Evolutionary conservation across 2,888 invertebrate genomes (phyloP).

Genomic region (Leistus spinibarbis): DNA sequence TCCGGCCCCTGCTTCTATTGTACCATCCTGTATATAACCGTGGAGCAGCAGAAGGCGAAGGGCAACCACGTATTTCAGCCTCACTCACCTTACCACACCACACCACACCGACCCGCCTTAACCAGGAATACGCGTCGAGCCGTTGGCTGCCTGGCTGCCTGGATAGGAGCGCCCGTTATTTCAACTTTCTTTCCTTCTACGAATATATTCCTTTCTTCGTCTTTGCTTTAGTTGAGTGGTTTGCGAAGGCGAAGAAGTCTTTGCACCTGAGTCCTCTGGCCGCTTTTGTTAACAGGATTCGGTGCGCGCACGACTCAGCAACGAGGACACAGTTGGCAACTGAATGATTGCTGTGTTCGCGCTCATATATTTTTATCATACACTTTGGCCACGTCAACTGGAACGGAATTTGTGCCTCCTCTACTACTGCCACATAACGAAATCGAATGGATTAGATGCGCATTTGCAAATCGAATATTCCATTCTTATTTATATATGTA

Average conservation of each 20-base stretch:
- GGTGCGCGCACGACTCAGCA: not conserved
- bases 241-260: constrained; percentile 25
- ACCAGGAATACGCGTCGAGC: not conserved
- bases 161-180: not conserved
- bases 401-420: not conserved
- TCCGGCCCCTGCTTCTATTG: constrained; percentile 41
- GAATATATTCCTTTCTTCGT: not conserved
- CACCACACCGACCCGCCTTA: not conserved
- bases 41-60: not conserved
- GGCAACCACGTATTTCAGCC: not conserved
- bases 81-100: not conserved
- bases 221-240: constrained; percentile 38
- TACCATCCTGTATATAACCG: not conserved
- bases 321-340: not conserved
- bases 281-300: constrained; percentile 17
- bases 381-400: not conserved
- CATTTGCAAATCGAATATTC: no score
- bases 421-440: not conserved
- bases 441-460: not conserved
- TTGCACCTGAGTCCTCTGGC: constrained; percentile 35
- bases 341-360: constrained; percentile 35
- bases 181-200: not conserved
- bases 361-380: constrained; percentile 35
- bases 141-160: not conserved
- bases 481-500: no score